Conservation (phyloP, 2,888 invertebrate genomes). For the Cantharis rufa region DNA sequence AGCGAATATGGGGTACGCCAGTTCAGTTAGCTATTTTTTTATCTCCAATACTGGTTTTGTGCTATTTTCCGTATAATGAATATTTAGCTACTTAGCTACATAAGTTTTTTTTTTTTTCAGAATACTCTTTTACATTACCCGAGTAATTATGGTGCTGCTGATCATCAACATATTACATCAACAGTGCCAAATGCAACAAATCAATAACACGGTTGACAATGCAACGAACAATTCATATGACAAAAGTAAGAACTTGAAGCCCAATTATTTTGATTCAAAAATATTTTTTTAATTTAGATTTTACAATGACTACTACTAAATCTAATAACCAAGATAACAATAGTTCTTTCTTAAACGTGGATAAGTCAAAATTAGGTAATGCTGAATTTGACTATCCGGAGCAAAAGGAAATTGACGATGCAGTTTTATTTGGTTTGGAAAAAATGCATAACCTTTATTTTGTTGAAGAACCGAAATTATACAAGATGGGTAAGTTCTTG, state of each 20-base stretch:
- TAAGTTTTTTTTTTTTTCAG: constrained; percentile 6
- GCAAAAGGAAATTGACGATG: constrained; percentile 63
- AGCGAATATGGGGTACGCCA: not conserved
- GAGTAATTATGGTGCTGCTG: constrained; percentile 13
- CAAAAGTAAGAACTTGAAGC: not conserved
- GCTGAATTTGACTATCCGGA: constrained; percentile 30
- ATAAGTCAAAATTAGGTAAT: not conserved
- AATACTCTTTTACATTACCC: constrained; percentile 9
- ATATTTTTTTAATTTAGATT: not conserved
- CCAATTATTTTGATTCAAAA: not conserved
- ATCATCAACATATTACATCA: constrained; percentile 18
- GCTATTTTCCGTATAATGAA: not conserved
- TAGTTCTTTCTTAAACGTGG: not conserved
- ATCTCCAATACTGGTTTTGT: not conserved
- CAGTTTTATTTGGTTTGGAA: constrained; percentile 69
- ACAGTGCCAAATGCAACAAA: constrained; percentile 16
- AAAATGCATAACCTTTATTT: constrained; percentile 69
- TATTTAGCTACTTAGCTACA: too few relatives aligned
- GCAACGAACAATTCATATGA: not conserved
- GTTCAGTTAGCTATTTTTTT: not conserved
- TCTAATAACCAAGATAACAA: constrained; percentile 4
- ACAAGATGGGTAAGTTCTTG: constrained; percentile 61
- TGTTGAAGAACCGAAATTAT: constrained; percentile 63
- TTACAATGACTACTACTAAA: not conserved
- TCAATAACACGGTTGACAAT: not conserved